A percentile compares a stretch with the other conserved stretches of the same genome.
Evolutionary conservation across 2,888 invertebrate genomes (phyloP).

Genomic region (Chloroclystis v-ata): DNA sequence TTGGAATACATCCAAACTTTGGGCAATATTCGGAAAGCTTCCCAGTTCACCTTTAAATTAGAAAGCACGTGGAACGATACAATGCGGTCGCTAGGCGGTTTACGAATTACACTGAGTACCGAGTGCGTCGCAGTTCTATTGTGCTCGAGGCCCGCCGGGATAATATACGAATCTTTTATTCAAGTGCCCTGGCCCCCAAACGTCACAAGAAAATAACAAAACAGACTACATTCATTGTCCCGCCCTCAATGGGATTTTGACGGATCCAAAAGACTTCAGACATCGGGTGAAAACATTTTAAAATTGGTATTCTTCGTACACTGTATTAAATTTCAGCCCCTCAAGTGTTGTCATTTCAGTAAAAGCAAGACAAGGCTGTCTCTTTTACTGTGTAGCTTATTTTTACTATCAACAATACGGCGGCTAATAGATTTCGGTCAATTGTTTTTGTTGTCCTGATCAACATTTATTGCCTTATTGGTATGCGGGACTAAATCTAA

Average conservation of each 20-base stretch:
- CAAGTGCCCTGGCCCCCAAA: conserved; percentile 67
- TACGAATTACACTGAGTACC: conserved; percentile 62
- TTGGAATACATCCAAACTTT: conserved; percentile 19
- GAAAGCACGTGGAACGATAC: conserved; percentile 51
- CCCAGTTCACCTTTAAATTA: conserved; percentile 46
- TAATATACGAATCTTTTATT: conserved; percentile 76
- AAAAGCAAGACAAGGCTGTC: conserved; percentile 18
- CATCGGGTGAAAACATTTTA: conserved; percentile 40
- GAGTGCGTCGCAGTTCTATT: conserved; percentile 60
- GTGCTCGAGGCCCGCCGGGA: conserved; percentile 56
- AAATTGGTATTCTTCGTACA: conserved; percentile 30
- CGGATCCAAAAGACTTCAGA: conserved; percentile 43
- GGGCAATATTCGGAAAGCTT: conserved; percentile 21
- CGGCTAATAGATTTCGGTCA: conserved; percentile 58
- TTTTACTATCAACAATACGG: conserved; percentile 48
- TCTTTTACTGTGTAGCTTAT: conserved; percentile 26
- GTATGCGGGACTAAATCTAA: conserved; percentile 65
- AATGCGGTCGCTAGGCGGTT: conserved; percentile 57
- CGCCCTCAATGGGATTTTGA: conserved; percentile 67
- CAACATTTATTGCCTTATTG: conserved; percentile 70
- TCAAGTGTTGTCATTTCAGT: conserved; percentile 17
- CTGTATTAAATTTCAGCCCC: conserved; percentile 23
- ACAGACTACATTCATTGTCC: conserved; percentile 69
- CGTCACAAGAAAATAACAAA: conserved; percentile 68
- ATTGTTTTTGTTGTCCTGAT: conserved; percentile 67